phyloP scores from a whole-genome alignment of 2,888 invertebrate species.

The Spodoptera littoralis region DNA sequence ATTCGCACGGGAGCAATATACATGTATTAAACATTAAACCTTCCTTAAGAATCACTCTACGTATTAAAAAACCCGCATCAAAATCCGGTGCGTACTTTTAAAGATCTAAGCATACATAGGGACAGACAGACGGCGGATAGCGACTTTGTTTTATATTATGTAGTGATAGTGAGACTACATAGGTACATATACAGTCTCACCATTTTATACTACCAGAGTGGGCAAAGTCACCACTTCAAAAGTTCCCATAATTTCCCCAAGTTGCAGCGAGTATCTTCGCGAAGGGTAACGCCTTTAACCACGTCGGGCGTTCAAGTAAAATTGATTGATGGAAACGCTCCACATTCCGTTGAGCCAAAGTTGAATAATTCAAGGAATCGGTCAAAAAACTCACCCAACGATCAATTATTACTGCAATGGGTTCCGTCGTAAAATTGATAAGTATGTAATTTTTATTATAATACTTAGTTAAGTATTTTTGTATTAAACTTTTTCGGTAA shows the following conservation, averaged over 20 bases:
- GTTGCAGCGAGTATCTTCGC: slow-evolving; percentile 6
- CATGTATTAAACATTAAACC: no score
- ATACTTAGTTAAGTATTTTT: slow-evolving; percentile 6
- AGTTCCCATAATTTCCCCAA: slow-evolving; percentile 3
- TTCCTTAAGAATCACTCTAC: no score
- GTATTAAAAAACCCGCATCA: no score
- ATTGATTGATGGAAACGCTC: slow-evolving; percentile 78
- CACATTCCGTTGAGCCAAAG: slow-evolving; percentile 59
- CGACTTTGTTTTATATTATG: no score
- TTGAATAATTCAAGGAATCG: slow-evolving; percentile 70
- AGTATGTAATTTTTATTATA: slow-evolving; percentile 8
- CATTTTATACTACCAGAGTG: no score
- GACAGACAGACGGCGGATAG: no score
- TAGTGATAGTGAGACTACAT: no score
- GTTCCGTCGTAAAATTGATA: slow-evolving; percentile 38
- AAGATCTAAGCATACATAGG: no score
- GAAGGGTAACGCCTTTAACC: slow-evolving; percentile 36
- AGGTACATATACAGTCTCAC: no score
- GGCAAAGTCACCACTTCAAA: not conserved
- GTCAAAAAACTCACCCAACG: slow-evolving; percentile 53
- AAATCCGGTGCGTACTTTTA: no score
- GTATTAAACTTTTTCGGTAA: not conserved
- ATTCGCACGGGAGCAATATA: no score
- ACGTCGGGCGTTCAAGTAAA: slow-evolving; percentile 60
- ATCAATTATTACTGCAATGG: slow-evolving; percentile 11